These are phyloP conservation scores for Montipora cactus DNA, from an alignment of 64 coral and sea anemone genomes.

Conservation along the genomic window DNA sequence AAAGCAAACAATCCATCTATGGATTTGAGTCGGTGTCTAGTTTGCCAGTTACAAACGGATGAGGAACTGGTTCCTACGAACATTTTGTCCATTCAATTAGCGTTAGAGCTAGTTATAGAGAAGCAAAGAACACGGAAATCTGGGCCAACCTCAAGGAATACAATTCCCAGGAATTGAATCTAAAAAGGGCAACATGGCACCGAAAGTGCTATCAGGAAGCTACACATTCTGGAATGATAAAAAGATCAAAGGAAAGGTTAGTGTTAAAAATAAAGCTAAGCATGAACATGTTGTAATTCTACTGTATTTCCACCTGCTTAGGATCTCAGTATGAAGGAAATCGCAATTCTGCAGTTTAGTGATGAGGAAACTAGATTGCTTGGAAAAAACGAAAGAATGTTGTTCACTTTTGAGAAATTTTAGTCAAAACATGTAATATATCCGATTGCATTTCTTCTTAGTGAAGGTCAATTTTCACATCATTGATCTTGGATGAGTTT, in stretches of 20 bases:
- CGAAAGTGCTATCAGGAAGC: slow-evolving; percentile 75
- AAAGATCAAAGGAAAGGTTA: slow-evolving; percentile 43
- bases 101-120: slow-evolving; percentile 59
- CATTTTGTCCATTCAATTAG: slow-evolving; percentile 24
- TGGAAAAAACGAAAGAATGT: too few species aligned
- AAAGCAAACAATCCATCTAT: slow-evolving; percentile 1
- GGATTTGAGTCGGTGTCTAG: slow-evolving; percentile 61
- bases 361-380: too few species aligned
- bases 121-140: slow-evolving; percentile 44
- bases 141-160: slow-evolving; percentile 31
- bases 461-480: too few species aligned
- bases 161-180: slow-evolving; percentile 6
- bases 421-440: too few species aligned
- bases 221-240: slow-evolving; percentile 67
- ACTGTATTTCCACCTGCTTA: too few species aligned
- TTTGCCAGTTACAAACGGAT: slow-evolving; percentile 67
- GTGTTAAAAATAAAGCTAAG: too few species aligned
- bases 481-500: too few species aligned
- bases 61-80: slow-evolving; percentile 48
- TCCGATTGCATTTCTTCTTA: too few species aligned
- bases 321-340: too few species aligned
- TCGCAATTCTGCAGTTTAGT: too few species aligned
- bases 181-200: slow-evolving; percentile 65
- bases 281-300: too few species aligned
- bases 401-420: too few species aligned